Evolutionary conservation across 2,113 vertebrate genomes (phyloP).

Genomic region (Burhinus oedicnemus): DNA sequence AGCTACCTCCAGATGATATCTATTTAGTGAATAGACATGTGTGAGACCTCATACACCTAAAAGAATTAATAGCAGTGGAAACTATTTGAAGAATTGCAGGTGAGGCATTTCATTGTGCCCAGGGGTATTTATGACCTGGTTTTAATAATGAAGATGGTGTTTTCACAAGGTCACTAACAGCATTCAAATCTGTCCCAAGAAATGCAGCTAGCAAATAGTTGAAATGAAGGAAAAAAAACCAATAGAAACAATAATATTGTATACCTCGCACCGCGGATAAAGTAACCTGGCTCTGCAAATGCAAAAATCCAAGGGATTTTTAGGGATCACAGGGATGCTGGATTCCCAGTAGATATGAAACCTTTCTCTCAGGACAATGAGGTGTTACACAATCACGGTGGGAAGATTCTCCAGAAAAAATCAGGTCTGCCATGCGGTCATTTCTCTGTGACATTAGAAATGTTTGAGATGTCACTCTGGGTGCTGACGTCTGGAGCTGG

Average conservation of each 20-base stretch:
- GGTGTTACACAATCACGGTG: neutral
- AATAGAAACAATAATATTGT: neutral
- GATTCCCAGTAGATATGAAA: neutral
- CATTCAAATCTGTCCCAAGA: constrained; percentile 2
- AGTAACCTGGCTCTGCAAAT: neutral
- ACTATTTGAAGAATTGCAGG: constrained; percentile 70
- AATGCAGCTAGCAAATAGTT: neutral
- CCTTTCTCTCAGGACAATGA: neutral
- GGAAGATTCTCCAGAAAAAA: neutral
- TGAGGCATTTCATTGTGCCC: constrained; percentile 54
- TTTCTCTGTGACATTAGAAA: neutral
- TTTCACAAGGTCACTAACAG: constrained; percentile 41
- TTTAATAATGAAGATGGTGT: constrained; percentile 36
- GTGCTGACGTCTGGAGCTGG: neutral
- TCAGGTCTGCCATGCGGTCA: accelerated
- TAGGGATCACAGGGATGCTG: neutral
- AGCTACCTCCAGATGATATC: constrained; percentile 20
- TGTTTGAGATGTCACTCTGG: neutral
- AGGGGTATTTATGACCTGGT: constrained; percentile 52
- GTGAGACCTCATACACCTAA: neutral
- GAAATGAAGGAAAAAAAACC: neutral
- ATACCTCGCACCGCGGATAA: accelerated
- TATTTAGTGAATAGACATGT: constrained; percentile 8
- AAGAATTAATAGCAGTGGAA: constrained; percentile 63
- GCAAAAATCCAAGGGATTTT: neutral